Evolutionary conservation across 2,797 vertebrate genomes (phyloP), one percentile per base, ranked within the genome.

Genomic region (Manis javanica): DNA sequence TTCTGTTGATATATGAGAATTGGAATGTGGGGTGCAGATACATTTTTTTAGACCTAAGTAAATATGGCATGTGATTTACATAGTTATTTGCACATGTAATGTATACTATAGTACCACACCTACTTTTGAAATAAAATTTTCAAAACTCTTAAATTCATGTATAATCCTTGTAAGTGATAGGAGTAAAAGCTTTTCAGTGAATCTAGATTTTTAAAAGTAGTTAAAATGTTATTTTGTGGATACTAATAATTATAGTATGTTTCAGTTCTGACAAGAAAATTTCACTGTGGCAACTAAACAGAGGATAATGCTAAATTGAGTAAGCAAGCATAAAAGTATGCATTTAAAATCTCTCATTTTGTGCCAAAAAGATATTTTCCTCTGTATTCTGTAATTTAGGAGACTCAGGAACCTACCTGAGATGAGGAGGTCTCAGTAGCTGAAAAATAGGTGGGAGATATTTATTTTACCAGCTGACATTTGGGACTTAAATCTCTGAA

Each of bases 101-200:
- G n/a, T 74, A 2, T 24, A 61, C 63, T 16, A 14, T 24, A 18
- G 4, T 57, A 6, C 10, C 29, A 24, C 9, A 14, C 6, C 3
- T 64, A 51, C 57, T 4, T 46, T 61, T 91, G 42, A 18, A 51
- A 42, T 42, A 42, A 53, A 39, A 31, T 63, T 19, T 3, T 4
- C 26, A 14, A 26, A 51, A 7, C 26, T 64, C 1, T 5, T 51
- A 57, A 29, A 59, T 49, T 23, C 19, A 39, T 29, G 0, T 19
- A 2, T 13, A 55, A 55, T 19, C 7, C 4, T 1, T 49, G 7
- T 11, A 0, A 37, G 10, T 29, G 1, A 29, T 53, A 85, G 39
- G 42, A 42, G 8, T 42, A 42, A 42, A 42, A 5, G 0, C 2
- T 39, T 57, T 0, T 0, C 42, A 37, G 1, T 81, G 10, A 81